Evolutionary conservation across 1,140 invertebrate species (phyloP).

Genomic region (Papilio xuthus): DNA sequence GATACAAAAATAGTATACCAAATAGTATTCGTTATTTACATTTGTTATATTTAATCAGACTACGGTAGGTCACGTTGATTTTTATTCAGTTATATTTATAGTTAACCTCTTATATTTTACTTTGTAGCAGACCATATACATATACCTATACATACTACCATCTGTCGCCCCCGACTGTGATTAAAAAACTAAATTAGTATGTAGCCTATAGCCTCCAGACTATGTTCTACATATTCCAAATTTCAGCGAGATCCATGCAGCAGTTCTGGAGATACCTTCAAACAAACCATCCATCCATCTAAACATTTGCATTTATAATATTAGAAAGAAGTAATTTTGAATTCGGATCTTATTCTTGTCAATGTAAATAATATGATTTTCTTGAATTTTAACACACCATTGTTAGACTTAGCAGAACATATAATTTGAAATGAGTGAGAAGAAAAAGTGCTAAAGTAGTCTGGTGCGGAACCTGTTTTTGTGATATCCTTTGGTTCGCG

Average conservation of each 20-base stretch:
- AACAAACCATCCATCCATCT: too few species aligned
- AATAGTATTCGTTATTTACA: slow-evolving; percentile 24
- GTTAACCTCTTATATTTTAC: too few species aligned
- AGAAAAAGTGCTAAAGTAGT: background rate
- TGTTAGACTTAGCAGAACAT: background rate
- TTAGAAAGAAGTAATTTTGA: too few species aligned
- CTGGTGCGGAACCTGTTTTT: slow-evolving; percentile 3
- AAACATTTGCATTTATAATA: too few species aligned
- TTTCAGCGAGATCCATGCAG: too few species aligned
- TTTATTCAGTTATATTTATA: background rate
- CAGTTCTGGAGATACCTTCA: too few species aligned
- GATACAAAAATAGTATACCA: background rate
- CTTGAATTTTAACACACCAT: background rate
- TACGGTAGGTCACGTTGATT: background rate
- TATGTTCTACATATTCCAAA: too few species aligned
- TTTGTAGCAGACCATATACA: too few species aligned
- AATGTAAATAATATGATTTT: background rate
- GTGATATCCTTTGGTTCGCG: background rate
- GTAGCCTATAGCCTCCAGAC: too few species aligned
- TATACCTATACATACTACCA: too few species aligned
- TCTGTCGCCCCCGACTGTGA: too few species aligned
- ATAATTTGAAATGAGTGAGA: background rate
- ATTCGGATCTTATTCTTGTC: background rate
- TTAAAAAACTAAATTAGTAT: too few species aligned
- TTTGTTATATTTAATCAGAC: slow-evolving; percentile 22